These are phyloP conservation scores for Piliocolobus tephrosceles DNA, from an alignment of 2,113 vertebrate genomes.

Conservation along the genomic window DNA sequence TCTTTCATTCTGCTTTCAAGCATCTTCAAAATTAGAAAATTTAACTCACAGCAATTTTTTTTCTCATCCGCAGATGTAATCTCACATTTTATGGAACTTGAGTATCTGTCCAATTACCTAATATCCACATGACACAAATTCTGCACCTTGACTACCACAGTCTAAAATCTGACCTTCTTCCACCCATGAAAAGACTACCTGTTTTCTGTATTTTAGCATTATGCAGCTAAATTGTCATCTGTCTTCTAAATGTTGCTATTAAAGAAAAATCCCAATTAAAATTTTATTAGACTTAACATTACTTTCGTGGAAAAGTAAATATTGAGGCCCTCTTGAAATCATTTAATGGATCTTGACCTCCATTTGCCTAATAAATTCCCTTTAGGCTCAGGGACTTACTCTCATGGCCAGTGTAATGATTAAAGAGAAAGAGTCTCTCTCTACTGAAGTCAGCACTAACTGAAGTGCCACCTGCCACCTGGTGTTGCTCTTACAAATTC, in stretches of 20 bases:
- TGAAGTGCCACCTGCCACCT: background rate
- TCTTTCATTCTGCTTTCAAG: background rate
- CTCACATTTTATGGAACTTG: background rate
- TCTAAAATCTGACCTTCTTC: background rate
- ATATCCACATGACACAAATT: background rate
- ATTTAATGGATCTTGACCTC: background rate
- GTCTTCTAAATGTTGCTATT: background rate
- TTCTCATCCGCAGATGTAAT: background rate
- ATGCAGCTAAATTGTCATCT: fast-evolving
- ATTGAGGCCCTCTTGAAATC: background rate
- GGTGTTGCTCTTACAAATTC: background rate
- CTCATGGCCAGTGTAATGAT: fast-evolving
- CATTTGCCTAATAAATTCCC: background rate
- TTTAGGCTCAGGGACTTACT: no score
- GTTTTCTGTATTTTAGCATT: background rate
- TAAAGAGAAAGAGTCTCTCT: background rate
- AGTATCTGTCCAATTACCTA: background rate
- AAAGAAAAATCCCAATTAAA: background rate
- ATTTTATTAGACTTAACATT: background rate
- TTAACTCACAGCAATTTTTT: background rate
- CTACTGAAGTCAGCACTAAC: background rate
- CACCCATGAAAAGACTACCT: fast-evolving
- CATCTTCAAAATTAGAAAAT: background rate
- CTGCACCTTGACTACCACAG: background rate
- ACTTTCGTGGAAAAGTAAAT: background rate